A percentile compares a stretch with the other conserved stretches of the same genome.
These are phyloP conservation scores for Drosophila littoralis DNA, from an alignment of 1,140 invertebrate species.

Conservation along the genomic window DNA sequence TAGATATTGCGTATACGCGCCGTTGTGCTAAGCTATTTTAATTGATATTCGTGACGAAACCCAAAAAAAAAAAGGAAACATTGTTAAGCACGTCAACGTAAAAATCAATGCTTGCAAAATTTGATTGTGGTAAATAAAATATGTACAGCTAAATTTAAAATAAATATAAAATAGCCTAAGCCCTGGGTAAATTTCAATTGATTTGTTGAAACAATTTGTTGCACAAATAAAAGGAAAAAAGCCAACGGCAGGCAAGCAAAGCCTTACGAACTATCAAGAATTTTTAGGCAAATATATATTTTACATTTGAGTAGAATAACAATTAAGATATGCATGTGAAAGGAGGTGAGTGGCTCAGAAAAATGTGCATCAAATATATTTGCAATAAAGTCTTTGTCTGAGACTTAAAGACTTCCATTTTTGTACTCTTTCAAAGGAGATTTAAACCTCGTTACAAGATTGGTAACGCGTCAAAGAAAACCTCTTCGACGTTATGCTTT, in stretches of 20 bases:
- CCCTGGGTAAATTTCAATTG: slow-evolving; percentile 1
- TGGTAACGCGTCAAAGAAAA: too few species aligned
- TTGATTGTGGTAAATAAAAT: slow-evolving; percentile 15
- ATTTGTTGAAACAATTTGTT: slow-evolving; percentile 3
- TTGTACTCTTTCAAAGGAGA: too few species aligned
- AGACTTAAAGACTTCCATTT: too few species aligned
- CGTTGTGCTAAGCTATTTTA: slow-evolving; percentile 29
- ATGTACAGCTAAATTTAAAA: background rate
- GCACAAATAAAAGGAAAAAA: background rate
- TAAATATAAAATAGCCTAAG: slow-evolving; percentile 1
- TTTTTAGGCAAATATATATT: too few species aligned
- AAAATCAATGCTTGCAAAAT: slow-evolving; percentile 32
- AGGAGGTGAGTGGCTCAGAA: too few species aligned
- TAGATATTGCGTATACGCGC: slow-evolving; percentile 16
- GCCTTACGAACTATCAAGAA: background rate
- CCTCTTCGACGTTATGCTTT: too few species aligned
- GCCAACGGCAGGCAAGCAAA: too few species aligned
- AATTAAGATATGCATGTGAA: too few species aligned
- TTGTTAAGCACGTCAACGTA: background rate
- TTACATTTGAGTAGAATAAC: too few species aligned
- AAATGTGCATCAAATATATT: too few species aligned
- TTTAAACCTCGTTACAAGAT: too few species aligned
- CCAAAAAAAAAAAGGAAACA: background rate
- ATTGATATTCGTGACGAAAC: slow-evolving; percentile 34
- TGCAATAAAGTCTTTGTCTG: too few species aligned